phyloP scores from a whole-genome alignment of 2,113 vertebrate genomes.

The Fulmarus glacialis region DNA sequence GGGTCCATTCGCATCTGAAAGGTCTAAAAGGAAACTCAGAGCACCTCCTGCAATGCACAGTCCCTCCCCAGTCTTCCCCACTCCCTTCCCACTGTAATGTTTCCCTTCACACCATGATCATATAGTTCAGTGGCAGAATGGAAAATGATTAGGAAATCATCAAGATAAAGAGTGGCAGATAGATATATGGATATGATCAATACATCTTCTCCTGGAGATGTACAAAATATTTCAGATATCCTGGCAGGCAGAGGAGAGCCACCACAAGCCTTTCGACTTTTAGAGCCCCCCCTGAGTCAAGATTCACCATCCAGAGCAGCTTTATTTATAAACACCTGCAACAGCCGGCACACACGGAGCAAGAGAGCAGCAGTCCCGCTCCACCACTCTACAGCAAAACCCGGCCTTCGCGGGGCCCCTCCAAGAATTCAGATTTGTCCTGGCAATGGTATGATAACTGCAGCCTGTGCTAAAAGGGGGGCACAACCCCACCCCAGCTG shows the following conservation, averaged over 20 bases:
- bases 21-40: neutral
- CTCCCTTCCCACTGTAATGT: neutral
- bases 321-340: neutral
- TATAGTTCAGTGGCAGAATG: neutral
- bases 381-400: neutral
- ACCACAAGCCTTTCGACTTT: neutral
- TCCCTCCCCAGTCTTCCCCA: neutral
- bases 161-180: neutral
- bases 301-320: neutral
- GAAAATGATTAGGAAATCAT: neutral
- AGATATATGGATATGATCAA: neutral
- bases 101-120: neutral
- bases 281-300: neutral
- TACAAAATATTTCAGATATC: neutral
- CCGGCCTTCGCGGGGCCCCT: neutral
- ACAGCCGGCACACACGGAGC: neutral
- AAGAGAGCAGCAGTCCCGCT: neutral
- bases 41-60: neutral
- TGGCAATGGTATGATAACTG: neutral
- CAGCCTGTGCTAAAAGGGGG: neutral
- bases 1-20: neutral
- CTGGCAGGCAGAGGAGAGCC: neutral
- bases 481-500: neutral
- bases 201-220: neutral
- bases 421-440: neutral